These are phyloP conservation scores for Ammodytes marinus DNA, from an alignment of 2,113 vertebrate genomes.

Conservation along the genomic window DNA sequence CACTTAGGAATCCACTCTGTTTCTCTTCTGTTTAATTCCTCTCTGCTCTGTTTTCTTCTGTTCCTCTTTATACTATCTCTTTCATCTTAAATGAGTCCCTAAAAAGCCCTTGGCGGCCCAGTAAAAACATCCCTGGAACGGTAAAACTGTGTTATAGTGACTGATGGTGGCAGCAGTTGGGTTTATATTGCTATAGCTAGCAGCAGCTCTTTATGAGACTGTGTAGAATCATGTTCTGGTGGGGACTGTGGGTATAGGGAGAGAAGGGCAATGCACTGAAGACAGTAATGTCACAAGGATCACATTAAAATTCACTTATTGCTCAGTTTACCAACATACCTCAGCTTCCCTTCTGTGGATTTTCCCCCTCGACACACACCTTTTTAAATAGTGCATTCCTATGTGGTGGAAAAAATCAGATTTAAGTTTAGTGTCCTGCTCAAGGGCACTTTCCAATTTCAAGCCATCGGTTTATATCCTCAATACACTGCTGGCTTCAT, in stretches of 20 bases:
- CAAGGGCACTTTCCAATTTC: conserved; percentile 6
- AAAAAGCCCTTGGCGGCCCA: conserved; percentile 39
- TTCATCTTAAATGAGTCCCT: conserved; percentile 47
- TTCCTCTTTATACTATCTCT: conserved; percentile 29
- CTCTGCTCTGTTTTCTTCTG: not conserved
- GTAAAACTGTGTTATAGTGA: conserved; percentile 64
- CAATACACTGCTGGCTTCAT: not conserved
- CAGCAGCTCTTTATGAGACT: conserved; percentile 50
- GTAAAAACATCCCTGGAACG: conserved; percentile 44
- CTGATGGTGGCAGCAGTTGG: conserved; percentile 52
- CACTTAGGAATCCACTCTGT: not conserved
- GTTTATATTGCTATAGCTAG: conserved; percentile 48
- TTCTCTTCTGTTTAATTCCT: conserved; percentile 12
- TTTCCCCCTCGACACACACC: conserved; percentile 8
- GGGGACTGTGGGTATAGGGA: conserved; percentile 9
- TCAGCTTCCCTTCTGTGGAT: conserved; percentile 11
- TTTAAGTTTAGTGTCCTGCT: conserved; percentile 6
- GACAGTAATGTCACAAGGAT: conserved; percentile 33
- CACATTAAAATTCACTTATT: conserved; percentile 33
- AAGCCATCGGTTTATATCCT: conserved; percentile 15
- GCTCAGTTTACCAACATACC: conserved; percentile 10
- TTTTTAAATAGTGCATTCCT: not conserved
- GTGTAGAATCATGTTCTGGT: conserved; percentile 37
- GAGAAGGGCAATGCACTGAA: conserved; percentile 18
- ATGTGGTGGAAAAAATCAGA: not conserved